These are phyloP conservation scores for Bombus balteatus DNA, from an alignment of 1,140 invertebrate species.

Conservation along the genomic window DNA sequence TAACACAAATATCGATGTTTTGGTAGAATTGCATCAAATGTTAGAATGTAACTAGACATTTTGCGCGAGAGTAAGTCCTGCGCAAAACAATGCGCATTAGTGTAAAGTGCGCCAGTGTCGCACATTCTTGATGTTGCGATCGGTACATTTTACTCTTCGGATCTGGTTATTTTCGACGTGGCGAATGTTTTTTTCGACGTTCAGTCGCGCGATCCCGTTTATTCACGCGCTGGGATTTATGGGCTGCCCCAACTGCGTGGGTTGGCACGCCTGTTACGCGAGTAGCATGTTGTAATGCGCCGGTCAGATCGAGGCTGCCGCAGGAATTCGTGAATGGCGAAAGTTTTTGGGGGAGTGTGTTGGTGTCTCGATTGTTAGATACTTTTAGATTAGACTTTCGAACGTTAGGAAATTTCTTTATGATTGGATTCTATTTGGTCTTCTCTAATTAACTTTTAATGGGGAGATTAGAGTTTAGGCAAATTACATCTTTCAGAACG, in stretches of 20 bases:
- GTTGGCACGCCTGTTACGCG: slow-evolving; percentile 24
- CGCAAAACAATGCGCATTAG: background rate
- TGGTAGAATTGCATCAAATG: background rate
- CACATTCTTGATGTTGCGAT: too few relatives aligned
- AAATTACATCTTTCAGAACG: background rate
- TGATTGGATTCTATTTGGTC: background rate
- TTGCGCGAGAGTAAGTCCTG: background rate
- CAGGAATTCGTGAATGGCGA: slow-evolving; percentile 16
- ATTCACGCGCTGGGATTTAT: slow-evolving; percentile 16
- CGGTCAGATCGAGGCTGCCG: background rate
- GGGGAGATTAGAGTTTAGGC: background rate
- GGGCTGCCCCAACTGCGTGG: background rate
- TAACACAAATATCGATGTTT: background rate
- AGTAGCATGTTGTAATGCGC: slow-evolving; percentile 7
- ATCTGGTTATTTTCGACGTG: background rate
- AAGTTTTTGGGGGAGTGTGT: background rate
- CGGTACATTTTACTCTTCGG: too few relatives aligned
- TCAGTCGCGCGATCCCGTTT: slow-evolving; percentile 5
- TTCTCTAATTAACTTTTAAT: background rate
- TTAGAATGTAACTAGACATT: background rate
- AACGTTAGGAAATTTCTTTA: background rate
- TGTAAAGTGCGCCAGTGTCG: background rate
- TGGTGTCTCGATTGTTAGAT: background rate
- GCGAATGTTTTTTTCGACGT: background rate
- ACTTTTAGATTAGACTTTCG: background rate